Conservation (phyloP, 2,113 vertebrate genomes). For the Micronycteris hirsuta region DNA sequence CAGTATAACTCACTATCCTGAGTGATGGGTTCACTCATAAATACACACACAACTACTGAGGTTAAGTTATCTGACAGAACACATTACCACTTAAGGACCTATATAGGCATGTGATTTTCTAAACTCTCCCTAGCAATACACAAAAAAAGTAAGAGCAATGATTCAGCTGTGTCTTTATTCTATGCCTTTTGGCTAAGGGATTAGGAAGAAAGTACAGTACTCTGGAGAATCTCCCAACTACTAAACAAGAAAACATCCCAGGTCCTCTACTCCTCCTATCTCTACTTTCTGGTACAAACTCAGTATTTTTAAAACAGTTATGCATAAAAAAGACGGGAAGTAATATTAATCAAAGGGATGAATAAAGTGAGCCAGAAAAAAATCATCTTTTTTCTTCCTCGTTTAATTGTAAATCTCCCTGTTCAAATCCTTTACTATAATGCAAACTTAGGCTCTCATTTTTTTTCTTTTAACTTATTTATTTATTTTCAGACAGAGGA, state of each 20-base stretch:
- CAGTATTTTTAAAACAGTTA: neutral
- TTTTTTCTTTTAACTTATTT: too few species aligned
- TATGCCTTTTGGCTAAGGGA: neutral
- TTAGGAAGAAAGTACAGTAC: neutral
- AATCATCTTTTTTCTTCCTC: neutral
- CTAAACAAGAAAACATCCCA: neutral
- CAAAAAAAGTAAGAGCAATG: neutral
- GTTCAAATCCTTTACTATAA: constrained; percentile 17
- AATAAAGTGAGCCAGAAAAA: constrained; percentile 1
- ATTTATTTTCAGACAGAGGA: too few species aligned
- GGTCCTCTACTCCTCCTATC: neutral
- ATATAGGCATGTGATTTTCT: neutral
- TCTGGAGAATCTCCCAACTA: neutral
- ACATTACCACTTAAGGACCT: neutral
- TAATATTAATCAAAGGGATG: neutral
- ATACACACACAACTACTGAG: neutral
- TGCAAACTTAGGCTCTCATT: neutral
- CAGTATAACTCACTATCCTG: neutral
- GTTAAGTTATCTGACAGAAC: neutral
- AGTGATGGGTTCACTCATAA: neutral
- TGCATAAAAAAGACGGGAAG: constrained; percentile 4
- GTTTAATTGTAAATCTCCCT: neutral
- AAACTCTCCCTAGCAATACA: neutral
- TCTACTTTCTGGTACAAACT: constrained; percentile 10
- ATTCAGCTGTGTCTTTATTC: neutral